Evolutionary conservation across 2,797 vertebrate genomes (phyloP).

Genomic region (Aldrovandia affinis): DNA sequence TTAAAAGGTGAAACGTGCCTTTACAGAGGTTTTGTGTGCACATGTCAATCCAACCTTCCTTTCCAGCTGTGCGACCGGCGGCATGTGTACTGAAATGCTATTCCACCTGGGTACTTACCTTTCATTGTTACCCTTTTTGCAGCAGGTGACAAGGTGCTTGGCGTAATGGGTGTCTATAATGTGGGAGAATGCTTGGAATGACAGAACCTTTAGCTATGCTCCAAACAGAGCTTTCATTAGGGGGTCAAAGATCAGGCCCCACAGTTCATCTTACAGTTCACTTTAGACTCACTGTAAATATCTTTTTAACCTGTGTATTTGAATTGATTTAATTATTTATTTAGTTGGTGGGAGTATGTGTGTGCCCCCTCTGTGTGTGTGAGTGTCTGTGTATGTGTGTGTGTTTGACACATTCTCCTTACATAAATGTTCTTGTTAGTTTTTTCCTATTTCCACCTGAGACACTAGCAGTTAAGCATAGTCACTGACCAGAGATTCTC

Average conservation of each 20-base stretch:
- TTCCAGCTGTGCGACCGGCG: background rate
- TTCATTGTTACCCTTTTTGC: conserved; percentile 1
- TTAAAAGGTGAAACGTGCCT: too few species aligned
- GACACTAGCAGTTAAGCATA: too few species aligned
- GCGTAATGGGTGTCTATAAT: conserved; percentile 16
- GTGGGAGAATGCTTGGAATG: conserved; percentile 23
- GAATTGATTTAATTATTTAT: background rate
- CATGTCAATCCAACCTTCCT: background rate
- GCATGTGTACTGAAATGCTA: background rate
- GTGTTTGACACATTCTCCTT: background rate
- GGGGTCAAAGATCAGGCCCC: background rate
- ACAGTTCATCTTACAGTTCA: background rate
- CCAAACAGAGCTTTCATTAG: conserved; percentile 1
- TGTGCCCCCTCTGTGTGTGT: background rate
- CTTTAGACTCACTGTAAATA: background rate
- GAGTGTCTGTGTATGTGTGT: background rate
- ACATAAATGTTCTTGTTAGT: background rate
- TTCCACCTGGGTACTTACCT: conserved; percentile 1
- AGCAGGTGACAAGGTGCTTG: conserved; percentile 19
- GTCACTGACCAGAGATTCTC: too few species aligned
- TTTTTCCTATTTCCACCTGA: background rate
- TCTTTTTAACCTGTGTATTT: background rate
- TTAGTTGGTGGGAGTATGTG: background rate
- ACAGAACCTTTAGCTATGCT: background rate
- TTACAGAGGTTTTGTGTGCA: too few species aligned